phyloP scores from a whole-genome alignment of 2,113 vertebrate species.

The Neogobius melanostomus region DNA sequence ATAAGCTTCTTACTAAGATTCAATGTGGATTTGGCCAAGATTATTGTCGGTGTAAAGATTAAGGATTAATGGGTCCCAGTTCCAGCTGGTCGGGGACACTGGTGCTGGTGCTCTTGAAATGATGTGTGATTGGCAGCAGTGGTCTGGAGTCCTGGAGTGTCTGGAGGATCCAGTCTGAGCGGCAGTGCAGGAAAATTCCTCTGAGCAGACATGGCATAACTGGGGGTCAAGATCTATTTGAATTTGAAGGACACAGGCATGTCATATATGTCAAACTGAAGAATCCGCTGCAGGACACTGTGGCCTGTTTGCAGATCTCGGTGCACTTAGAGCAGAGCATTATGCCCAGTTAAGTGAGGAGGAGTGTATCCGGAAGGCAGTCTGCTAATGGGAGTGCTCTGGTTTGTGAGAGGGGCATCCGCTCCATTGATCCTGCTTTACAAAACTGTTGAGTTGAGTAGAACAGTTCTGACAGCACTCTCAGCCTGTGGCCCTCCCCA shows the following conservation, averaged over 20 bases:
- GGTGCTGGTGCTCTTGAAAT: constrained; percentile 33
- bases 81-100: constrained; percentile 52
- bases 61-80: constrained; percentile 62
- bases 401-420: constrained; percentile 43
- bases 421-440: constrained; percentile 74
- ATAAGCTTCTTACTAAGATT: constrained; percentile 57
- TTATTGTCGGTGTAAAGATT: constrained; percentile 63
- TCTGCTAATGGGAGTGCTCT: constrained; percentile 62
- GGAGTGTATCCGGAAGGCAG: constrained; percentile 65
- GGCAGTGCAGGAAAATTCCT: constrained; percentile 51
- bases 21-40: constrained; percentile 64
- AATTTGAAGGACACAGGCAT: constrained; percentile 28
- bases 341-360: constrained; percentile 54
- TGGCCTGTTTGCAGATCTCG: constrained; percentile 36
- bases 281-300: constrained; percentile 30
- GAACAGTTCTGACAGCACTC: constrained; percentile 62
- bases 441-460: constrained; percentile 67
- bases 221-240: constrained; percentile 60
- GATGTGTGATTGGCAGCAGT: constrained; percentile 45
- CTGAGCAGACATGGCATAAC: constrained; percentile 43
- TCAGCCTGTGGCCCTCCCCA: constrained; percentile 44
- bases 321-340: constrained; percentile 30
- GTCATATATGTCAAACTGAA: constrained; percentile 19
- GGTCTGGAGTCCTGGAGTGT: constrained; percentile 43
- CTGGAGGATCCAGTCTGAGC: constrained; percentile 39